Conservation (phyloP, 2,888 invertebrate species). For the Drosophila melanosoma region DNA sequence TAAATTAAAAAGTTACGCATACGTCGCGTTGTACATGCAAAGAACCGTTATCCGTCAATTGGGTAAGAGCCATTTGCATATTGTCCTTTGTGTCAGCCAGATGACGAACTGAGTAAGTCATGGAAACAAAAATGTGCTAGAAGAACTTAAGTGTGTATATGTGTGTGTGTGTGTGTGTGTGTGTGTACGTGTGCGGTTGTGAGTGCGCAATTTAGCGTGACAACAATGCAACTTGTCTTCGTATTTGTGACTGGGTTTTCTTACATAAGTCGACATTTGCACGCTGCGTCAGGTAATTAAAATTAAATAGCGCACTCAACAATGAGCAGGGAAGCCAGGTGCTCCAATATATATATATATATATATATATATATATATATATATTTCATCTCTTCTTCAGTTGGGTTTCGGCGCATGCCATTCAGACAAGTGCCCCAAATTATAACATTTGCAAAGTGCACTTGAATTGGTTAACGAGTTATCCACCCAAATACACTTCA, state of each 20-base stretch:
- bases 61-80: constrained; percentile 63
- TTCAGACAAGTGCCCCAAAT: neutral
- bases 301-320: constrained; percentile 25
- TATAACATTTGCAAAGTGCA: neutral
- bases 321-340: neutral
- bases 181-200: constrained; percentile 13
- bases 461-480: neutral
- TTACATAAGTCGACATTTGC: constrained; percentile 13
- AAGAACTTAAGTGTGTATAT: neutral
- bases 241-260: neutral
- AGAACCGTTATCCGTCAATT: constrained; percentile 15
- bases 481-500: neutral
- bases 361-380: neutral
- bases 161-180: neutral
- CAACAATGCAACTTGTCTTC: constrained; percentile 52
- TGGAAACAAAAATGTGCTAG: neutral
- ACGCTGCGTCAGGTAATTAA: constrained; percentile 35
- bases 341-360: neutral
- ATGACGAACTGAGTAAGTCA: constrained; percentile 36
- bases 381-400: constrained; percentile 3
- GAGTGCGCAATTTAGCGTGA: constrained; percentile 58
- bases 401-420: neutral
- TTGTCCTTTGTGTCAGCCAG: constrained; percentile 60
- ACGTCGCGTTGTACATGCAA: constrained; percentile 49
- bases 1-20: constrained; percentile 77